These are phyloP conservation scores for Magallana ariakensis DNA, from an alignment of 1,140 invertebrate genomes.

Conservation along the genomic window DNA sequence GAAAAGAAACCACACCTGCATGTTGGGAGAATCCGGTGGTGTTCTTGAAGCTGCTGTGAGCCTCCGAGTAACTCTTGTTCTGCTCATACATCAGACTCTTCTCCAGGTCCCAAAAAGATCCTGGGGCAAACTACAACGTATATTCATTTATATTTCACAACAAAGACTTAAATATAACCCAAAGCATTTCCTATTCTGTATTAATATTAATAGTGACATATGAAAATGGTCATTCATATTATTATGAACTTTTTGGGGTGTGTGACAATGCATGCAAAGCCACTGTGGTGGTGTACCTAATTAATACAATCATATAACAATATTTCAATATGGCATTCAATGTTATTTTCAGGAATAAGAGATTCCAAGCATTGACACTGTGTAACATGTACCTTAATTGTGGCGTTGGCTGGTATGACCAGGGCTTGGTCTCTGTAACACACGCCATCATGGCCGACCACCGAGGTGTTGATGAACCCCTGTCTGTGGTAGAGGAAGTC, in stretches of 20 bases:
- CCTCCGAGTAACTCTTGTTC: conserved; percentile 39
- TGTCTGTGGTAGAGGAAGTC: conserved; percentile 49
- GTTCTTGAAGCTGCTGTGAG: conserved; percentile 39
- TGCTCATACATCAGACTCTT: conserved; percentile 50
- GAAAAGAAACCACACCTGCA: conserved; percentile 28
- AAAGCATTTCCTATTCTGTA: too few relatives aligned
- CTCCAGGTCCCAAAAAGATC: conserved; percentile 38
- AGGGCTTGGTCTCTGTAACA: conserved; percentile 27
- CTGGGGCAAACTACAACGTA: conserved; percentile 50
- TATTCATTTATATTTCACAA: too few relatives aligned
- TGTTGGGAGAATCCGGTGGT: conserved; percentile 26
- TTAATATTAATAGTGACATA: too few relatives aligned
- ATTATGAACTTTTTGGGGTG: too few relatives aligned
- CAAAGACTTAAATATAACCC: too few relatives aligned
- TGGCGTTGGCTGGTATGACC: conserved; percentile 44
- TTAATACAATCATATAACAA: too few relatives aligned
- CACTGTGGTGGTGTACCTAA: too few relatives aligned
- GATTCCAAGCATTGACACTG: too few relatives aligned
- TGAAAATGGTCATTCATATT: too few relatives aligned
- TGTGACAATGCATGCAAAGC: too few relatives aligned
- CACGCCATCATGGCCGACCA: background rate
- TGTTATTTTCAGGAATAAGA: too few relatives aligned
- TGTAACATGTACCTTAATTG: conserved; percentile 32
- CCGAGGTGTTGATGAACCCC: conserved; percentile 39
- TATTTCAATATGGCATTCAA: too few relatives aligned